Conservation (phyloP, 2,888 invertebrate species). For the Lithosia quadra region DNA sequence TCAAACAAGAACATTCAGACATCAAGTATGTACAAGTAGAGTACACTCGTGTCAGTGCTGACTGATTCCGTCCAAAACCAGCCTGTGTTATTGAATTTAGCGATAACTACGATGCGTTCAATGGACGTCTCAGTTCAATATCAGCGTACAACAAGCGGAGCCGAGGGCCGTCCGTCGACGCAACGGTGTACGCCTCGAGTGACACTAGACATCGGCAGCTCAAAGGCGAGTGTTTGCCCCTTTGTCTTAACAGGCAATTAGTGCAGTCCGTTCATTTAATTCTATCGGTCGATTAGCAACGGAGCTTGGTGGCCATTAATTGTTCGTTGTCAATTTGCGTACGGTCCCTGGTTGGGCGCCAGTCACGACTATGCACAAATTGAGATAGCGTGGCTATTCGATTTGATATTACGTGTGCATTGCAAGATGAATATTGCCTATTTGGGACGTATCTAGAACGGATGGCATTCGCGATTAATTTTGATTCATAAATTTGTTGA, state of each 20-base stretch:
- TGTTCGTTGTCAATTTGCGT: constrained; percentile 80
- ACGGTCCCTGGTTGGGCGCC: constrained; percentile 69
- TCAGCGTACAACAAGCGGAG: constrained; percentile 56
- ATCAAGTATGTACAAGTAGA: neutral
- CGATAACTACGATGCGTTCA: constrained; percentile 40
- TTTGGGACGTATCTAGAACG: constrained; percentile 37
- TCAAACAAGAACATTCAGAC: neutral
- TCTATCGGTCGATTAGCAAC: constrained; percentile 86
- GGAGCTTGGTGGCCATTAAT: constrained; percentile 82
- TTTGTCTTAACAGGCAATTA: constrained; percentile 86
- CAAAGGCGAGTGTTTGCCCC: constrained; percentile 86
- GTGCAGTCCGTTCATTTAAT: constrained; percentile 86
- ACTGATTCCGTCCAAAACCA: constrained; percentile 27
- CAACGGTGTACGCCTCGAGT: constrained; percentile 78
- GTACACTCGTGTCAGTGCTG: constrained; percentile 19
- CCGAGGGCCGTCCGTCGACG: constrained; percentile 62
- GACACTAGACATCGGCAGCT: constrained; percentile 80
- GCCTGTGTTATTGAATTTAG: constrained; percentile 31
- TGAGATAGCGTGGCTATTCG: constrained; percentile 54
- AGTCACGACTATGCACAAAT: constrained; percentile 62
- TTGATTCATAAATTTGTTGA: neutral
- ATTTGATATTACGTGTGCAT: constrained; percentile 57
- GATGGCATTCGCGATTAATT: constrained; percentile 22
- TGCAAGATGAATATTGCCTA: constrained; percentile 52
- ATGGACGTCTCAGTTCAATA: constrained; percentile 53